Percentiles rank a stretch among this genome's conserved stretches.
Conservation (phyloP, 2,888 invertebrate species). For the Miltochrista miniata region DNA sequence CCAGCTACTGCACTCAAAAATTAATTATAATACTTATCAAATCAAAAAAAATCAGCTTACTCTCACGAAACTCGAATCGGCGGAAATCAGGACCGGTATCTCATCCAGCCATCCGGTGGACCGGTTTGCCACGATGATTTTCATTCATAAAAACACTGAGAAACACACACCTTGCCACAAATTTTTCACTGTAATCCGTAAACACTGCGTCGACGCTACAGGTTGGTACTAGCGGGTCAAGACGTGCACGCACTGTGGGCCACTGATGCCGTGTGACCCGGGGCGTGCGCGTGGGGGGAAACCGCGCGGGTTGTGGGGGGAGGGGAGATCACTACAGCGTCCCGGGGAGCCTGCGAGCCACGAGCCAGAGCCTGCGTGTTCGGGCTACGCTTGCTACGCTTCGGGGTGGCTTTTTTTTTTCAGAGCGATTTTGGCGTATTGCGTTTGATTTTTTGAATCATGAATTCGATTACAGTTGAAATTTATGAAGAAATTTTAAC, state of each 20-base stretch:
- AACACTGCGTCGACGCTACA: constrained; percentile 60
- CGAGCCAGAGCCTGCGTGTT: constrained; percentile 60
- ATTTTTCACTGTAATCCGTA: constrained; percentile 61
- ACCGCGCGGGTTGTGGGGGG: constrained; percentile 44
- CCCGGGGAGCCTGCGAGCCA: constrained; percentile 58
- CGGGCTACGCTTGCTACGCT: constrained; percentile 37
- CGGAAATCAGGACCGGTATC: constrained; percentile 63
- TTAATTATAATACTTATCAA: constrained; percentile 34
- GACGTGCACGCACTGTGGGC: constrained; percentile 49
- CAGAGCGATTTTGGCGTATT: constrained; percentile 28
- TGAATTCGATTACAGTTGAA: constrained; percentile 6
- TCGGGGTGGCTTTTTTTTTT: constrained; percentile 23
- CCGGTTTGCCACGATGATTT: constrained; percentile 44
- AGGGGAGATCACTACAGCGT: constrained; percentile 64
- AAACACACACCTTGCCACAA: constrained; percentile 49
- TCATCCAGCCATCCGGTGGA: constrained; percentile 54
- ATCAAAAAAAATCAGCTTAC: constrained; percentile 42
- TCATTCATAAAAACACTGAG: constrained; percentile 57
- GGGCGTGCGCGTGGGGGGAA: constrained; percentile 44
- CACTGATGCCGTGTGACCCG: constrained; percentile 55
- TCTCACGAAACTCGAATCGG: constrained; percentile 60
- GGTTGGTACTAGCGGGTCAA: constrained; percentile 44
- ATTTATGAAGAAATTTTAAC: not conserved
- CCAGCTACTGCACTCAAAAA: constrained; percentile 22
- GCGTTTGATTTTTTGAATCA: constrained; percentile 24